Base-by-base conservation (phyloP, 2,113 vertebrate species). In the Platichthys flesus region DNA sequence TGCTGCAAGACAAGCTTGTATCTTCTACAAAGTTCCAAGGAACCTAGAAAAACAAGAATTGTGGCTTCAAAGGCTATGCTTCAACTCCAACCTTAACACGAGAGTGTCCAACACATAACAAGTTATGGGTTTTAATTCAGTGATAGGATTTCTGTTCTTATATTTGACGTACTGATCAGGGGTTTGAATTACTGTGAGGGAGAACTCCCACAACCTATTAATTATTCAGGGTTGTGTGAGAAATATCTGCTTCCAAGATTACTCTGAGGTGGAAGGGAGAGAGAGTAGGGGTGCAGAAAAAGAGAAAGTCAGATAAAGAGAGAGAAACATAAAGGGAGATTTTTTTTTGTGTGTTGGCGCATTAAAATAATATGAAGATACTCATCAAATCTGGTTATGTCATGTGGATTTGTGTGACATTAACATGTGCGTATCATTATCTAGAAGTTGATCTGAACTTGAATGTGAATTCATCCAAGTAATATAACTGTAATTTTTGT, bases 201-300 rank as follows among this genome's bases (percentile, higher is more conserved):
- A 81, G 75, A 85, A 89, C 67, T 89, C 84, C 86, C 86, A 56
- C 68, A 62, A 5, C 63, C 66, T 71, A 87, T 90, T 83, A 73
- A 88, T 90, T 87, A 90, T 90, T 90, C 85, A 90, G 57, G 47
- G 55, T 42, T 69, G 60, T 78, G 69, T 56, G 79, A 85, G 78
- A 82, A 88, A 85, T 76, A 83, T 84, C 60, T 62, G 72, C 85
- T 82, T 86, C 79, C 68, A 63, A 79, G 59, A 85, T 87, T 74
- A 56, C 69, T 83, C 79, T 81, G 73, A 74, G 42, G 58, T 28
- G 45, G 45, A 61, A 62, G 45, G 63, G 49, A 69, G 54, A 18
- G 51, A 64, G 56, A 40, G 4, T 3, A 20, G 21, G 56, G 47
- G 45, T 2, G 10, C 40, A 71, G 63, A 51, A 9, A 52, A 5